phyloP scores from a whole-genome alignment of 1,140 invertebrate genomes.

The Helicoverpa zea region DNA sequence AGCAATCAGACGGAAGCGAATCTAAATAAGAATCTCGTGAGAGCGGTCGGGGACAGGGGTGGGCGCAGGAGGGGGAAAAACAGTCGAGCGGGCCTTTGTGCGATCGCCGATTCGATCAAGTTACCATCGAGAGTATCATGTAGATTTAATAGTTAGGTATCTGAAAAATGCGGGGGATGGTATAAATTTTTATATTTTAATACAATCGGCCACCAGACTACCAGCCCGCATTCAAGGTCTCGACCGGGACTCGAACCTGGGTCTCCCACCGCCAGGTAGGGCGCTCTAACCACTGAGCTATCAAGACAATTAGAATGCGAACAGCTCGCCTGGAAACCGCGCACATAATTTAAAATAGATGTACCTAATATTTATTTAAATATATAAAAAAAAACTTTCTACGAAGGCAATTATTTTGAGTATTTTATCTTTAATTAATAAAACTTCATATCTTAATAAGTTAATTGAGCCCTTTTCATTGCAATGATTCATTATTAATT shows the following conservation, averaged over 20 bases:
- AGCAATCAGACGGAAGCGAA: slow-evolving; percentile 87
- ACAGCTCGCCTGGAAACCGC: slow-evolving; percentile 55
- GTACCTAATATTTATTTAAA: background rate
- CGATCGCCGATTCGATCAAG: slow-evolving; percentile 80
- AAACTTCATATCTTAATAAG: slow-evolving; percentile 6
- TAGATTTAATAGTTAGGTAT: slow-evolving; percentile 66
- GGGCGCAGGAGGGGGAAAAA: slow-evolving; percentile 76
- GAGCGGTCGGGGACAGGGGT: slow-evolving; percentile 75
- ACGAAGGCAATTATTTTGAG: too few relatives aligned
- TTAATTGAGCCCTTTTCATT: slow-evolving; percentile 11
- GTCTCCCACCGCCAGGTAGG: slow-evolving; percentile 77
- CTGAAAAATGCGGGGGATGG: slow-evolving; percentile 65
- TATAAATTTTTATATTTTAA: slow-evolving; percentile 50
- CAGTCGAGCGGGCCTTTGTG: slow-evolving; percentile 80
- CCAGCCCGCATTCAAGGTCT: slow-evolving; percentile 76
- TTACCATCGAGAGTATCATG: slow-evolving; percentile 77
- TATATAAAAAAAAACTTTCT: too few relatives aligned
- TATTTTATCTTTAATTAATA: slow-evolving; percentile 22
- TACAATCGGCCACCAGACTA: slow-evolving; percentile 46
- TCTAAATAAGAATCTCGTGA: slow-evolving; percentile 86
- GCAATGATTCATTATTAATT: slow-evolving; percentile 3
- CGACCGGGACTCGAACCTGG: slow-evolving; percentile 86
- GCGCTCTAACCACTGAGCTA: slow-evolving; percentile 86
- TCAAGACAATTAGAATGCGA: slow-evolving; percentile 84
- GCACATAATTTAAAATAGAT: background rate